Percentiles rank a stretch among this genome's conserved stretches.
These are phyloP conservation scores for Megathymus violae DNA, from an alignment of 1,140 invertebrate genomes.

Conservation along the genomic window DNA sequence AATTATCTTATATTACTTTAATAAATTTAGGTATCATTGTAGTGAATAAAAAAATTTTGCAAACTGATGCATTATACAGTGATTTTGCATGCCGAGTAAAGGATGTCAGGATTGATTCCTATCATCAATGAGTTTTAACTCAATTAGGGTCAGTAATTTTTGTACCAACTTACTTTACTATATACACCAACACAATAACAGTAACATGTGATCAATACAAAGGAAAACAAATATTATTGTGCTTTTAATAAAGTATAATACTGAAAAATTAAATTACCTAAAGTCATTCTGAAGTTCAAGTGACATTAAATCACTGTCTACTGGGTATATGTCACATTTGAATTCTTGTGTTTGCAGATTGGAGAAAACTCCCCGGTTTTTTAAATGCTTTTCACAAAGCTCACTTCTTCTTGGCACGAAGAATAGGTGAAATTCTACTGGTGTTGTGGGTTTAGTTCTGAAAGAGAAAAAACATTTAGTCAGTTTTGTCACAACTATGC, in stretches of 20 bases:
- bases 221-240: background rate
- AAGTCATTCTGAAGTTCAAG: conserved; percentile 94
- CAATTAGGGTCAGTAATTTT: too few relatives aligned
- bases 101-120: too few relatives aligned
- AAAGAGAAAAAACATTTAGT: conserved; percentile 31
- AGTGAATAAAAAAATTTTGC: too few relatives aligned
- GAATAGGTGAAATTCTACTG: conserved; percentile 89
- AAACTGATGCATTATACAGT: too few relatives aligned
- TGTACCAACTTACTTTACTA: too few relatives aligned
- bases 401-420: conserved; percentile 95
- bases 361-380: conserved; percentile 92
- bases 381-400: conserved; percentile 92
- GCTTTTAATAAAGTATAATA: too few relatives aligned
- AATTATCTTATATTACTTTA: too few relatives aligned
- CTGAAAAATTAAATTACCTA: conserved; percentile 72
- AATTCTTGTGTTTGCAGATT: conserved; percentile 93
- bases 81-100: too few relatives aligned
- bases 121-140: too few relatives aligned
- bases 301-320: conserved; percentile 96
- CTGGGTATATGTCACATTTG: conserved; percentile 93
- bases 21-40: too few relatives aligned
- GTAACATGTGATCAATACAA: background rate
- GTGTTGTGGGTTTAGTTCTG: conserved; percentile 63
- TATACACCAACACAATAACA: conserved; percentile 12
- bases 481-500: too few relatives aligned